Base-by-base conservation (phyloP, 1,140 invertebrate species). In the Chlorops oryzae region DNA sequence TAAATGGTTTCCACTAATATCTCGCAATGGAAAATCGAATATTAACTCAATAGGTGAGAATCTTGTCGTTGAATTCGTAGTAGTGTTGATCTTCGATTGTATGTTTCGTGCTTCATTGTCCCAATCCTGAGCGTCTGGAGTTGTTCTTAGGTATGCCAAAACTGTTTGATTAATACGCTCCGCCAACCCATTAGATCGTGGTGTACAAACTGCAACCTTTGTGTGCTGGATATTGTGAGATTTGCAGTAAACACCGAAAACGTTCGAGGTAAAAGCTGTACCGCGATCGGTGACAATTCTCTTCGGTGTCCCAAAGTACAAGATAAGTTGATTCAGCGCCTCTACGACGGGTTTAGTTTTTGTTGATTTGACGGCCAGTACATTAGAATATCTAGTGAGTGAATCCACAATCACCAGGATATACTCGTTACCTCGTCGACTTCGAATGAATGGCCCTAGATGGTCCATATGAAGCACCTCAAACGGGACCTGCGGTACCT, bases 391-490 rank as follows among this genome's bases (percentile, higher is more conserved):
- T n/a, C n/a, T n/a, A n/a, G n/a, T n/a, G n/a, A n/a, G n/a, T n/a
- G n/a, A n/a, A n/a, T n/a, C n/a, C n/a, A 69, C 74, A 2, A 77
- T 44, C 1, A 69, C 71, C 45, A 77, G 72, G 2, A 66, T 68
- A 51, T 77, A 74, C 38, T 58, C 59, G 63, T 77, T 73, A n/a
- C 54, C 40, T 1, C 15, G 52, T 22, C 70, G 70, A 5, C 53
- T 39, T 40, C 72, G 49, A 49, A 43, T 55, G 44, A 47, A 27
- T 15, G 64, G 61, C 3, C 59, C 64, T 23, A 57, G 55, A 57
- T 68, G 63, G 35, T 69, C 62, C 13, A 68, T 54, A 45, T 64
- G 61, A 9, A 62, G 10, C 0, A 51, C 59, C 48, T 1, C n/a
- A n/a, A n/a, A n/a, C n/a, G n/a, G n/a, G n/a, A n/a, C n/a, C n/a